Evolutionary conservation across 2,113 vertebrate species (phyloP), one percentile per base, ranked within the genome.

Genomic region (Pollimyrus isidori): DNA sequence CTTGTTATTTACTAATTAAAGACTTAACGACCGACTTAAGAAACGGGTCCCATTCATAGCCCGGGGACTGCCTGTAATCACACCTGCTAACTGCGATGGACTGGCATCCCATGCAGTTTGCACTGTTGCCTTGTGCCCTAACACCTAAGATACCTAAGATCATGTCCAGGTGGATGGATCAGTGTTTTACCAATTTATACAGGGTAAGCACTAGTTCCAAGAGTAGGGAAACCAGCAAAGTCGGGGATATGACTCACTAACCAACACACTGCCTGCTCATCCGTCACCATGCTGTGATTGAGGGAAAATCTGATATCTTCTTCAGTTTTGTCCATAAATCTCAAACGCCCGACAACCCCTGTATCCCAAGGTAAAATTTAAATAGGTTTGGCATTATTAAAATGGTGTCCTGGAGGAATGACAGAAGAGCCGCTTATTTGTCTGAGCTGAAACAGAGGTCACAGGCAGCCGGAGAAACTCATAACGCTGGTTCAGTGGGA

Each of bases 301-400:
- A 15, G 73, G 35, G 15, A 5, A 80, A 80, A 39, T 80, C 69
- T 73, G 30, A 35, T 6, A 39, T 73, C 30, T n/a, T 76, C 23
- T 80, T 80, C 35, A 80, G 62, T 13, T 69, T 13, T 69, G 62
- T 30, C 35, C 35, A 80, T 80, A 80, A 80, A 35, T 76, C 15
- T 39, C 30, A 39, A 39, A 80, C n/a, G 35, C 30, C 6, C 73
- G 19, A 42, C 35, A 80, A 35, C 15, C 15, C 73, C 35, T 42
- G 35, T 80, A 19, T 19, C 73, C 35, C 35, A 39, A 80, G 42
- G 35, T 80, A 42, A 80, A 42, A 80, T 35, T 42, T 80, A 80
- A 80, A 80, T 80, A 42, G 73, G 4, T 80, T 80, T 80, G 73
- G 4, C 73, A 80, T 80, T 80, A 80, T 80, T 80, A 80, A 80